Percentiles rank a stretch among this genome's conserved stretches.
phyloP scores from a whole-genome alignment of 2,888 invertebrate genomes.

The Ceraclea dissimilis region DNA sequence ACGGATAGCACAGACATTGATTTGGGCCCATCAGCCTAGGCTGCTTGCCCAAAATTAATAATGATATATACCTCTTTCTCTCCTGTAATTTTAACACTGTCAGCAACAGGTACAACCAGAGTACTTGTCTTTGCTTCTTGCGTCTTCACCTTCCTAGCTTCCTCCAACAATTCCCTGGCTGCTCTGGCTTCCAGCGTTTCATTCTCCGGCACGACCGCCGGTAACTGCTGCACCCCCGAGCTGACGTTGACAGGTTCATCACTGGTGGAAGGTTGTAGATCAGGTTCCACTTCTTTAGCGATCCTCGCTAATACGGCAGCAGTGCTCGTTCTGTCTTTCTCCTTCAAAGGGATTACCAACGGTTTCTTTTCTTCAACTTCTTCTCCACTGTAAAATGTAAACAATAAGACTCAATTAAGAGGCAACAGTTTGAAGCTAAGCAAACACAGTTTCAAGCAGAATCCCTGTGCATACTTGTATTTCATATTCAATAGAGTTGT shows the following conservation, averaged over 20 bases:
- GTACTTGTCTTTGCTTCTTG: constrained; percentile 37
- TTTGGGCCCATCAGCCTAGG: no score
- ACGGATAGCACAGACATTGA: no score
- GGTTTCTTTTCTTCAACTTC: constrained; percentile 46
- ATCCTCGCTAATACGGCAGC: constrained; percentile 43
- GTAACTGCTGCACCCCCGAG: background rate
- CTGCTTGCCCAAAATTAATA: no score
- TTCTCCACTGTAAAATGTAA: constrained; percentile 41
- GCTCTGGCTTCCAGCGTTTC: constrained; percentile 62
- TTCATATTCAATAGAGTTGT: background rate
- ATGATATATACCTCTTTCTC: constrained; percentile 49
- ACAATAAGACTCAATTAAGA: no score
- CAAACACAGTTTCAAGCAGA: no score
- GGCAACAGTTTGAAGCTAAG: no score
- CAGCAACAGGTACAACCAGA: constrained; percentile 46
- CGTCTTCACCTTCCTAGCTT: constrained; percentile 40
- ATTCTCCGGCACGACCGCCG: constrained; percentile 25
- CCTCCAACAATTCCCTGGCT: constrained; percentile 62
- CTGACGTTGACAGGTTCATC: constrained; percentile 29
- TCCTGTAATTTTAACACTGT: constrained; percentile 50
- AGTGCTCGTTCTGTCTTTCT: constrained; percentile 47
- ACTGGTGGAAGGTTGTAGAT: constrained; percentile 32
- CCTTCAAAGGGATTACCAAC: constrained; percentile 60
- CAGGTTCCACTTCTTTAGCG: constrained; percentile 43
- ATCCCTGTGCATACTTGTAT: no score